Conservation (phyloP, 1,140 invertebrate species). For the Calephelis virginiensis region DNA sequence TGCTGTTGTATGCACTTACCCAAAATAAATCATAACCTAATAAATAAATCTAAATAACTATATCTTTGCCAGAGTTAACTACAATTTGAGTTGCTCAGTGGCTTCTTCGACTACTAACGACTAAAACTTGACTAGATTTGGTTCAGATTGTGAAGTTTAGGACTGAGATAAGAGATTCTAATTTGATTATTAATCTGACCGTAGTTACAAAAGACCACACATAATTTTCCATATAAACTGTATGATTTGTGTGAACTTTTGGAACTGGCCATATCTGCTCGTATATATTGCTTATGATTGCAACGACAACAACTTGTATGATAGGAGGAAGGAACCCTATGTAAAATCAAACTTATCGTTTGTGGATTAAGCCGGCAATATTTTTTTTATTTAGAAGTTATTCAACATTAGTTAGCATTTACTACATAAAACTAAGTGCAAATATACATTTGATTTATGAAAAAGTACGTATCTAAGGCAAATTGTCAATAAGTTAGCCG, state of each 20-base stretch:
- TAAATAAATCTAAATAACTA: not conserved
- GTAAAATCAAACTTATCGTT: no score
- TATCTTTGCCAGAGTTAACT: not conserved
- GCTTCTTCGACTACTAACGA: not conserved
- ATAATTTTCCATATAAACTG: not conserved
- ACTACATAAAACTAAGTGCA: not conserved
- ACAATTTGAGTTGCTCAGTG: constrained; percentile 1
- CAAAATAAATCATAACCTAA: not conserved
- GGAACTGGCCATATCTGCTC: no score
- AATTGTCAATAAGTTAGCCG: not conserved
- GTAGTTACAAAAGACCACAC: not conserved
- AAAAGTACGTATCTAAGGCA: not conserved
- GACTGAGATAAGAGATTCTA: not conserved
- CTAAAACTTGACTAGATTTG: constrained; percentile 6
- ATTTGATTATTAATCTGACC: not conserved
- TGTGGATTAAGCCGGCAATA: no score
- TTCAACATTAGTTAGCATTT: no score
- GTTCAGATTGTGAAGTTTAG: not conserved
- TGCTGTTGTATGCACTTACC: not conserved
- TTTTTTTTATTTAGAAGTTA: no score
- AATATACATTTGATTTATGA: not conserved
- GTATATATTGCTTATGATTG: no score
- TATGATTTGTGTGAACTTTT: not conserved
- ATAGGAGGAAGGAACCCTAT: no score
- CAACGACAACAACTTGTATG: no score